Conservation (phyloP, 2,113 vertebrate species). For the Rallus limicola region DNA sequence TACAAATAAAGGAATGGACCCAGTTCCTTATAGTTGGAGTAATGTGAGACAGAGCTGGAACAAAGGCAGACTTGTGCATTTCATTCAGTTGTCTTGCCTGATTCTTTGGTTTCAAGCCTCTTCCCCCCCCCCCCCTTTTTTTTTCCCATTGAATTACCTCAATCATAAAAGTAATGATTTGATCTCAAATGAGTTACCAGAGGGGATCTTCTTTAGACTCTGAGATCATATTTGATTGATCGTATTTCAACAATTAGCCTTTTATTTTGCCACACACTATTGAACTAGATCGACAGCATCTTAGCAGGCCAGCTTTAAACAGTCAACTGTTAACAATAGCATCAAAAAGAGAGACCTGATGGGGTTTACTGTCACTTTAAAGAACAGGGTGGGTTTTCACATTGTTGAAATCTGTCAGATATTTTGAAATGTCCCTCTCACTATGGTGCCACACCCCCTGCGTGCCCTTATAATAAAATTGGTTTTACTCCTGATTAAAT, state of each 20-base stretch:
- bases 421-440: constrained; percentile 98
- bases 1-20: neutral
- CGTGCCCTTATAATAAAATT: constrained; percentile 96
- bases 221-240: constrained; percentile 92
- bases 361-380: constrained; percentile 90
- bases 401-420: constrained; percentile 99
- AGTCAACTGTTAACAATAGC: constrained; percentile 92
- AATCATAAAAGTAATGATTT: constrained; percentile 72
- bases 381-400: constrained; percentile 90
- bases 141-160: constrained; percentile 47
- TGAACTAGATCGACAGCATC: constrained; percentile 90
- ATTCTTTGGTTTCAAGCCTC: constrained; percentile 39
- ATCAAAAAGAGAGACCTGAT: constrained; percentile 86
- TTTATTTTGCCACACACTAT: constrained; percentile 95
- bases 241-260: constrained; percentile 90
- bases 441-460: constrained; percentile 95
- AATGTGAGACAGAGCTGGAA: constrained; percentile 33
- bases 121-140: neutral
- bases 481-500: constrained; percentile 94
- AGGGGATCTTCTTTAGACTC: constrained; percentile 76
- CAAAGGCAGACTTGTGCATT: constrained; percentile 65
- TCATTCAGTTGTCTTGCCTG: constrained; percentile 43
- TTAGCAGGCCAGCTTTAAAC: constrained; percentile 92
- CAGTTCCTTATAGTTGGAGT: neutral
- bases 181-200: constrained; percentile 78